Percentiles rank a stretch among this genome's conserved stretches.
Evolutionary conservation across 2,113 vertebrate species (phyloP).

Genomic region (Danionella cerebrum): DNA sequence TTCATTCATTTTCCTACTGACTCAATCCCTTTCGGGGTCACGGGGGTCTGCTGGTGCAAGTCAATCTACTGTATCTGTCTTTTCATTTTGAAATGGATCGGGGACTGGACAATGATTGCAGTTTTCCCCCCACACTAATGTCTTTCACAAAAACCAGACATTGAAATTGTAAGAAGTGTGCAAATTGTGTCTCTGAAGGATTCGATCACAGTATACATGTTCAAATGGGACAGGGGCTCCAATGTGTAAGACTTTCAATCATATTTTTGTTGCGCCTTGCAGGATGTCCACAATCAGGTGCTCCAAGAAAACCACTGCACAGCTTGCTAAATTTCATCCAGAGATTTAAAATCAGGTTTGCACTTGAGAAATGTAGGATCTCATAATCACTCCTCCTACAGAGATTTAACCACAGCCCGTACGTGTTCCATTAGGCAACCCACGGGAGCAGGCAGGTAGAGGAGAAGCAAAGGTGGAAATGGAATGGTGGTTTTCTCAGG

Average conservation of each 20-base stretch:
- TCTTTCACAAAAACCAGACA: too few species aligned
- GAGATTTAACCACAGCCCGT: constrained; percentile 24
- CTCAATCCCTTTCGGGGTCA: too few species aligned
- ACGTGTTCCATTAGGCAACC: constrained; percentile 33
- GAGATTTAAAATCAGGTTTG: neutral
- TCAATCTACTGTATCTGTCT: too few species aligned
- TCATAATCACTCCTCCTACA: neutral
- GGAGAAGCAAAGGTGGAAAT: neutral
- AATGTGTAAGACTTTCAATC: neutral
- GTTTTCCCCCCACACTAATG: too few species aligned
- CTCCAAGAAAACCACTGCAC: neutral
- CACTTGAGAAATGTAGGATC: neutral
- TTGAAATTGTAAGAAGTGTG: neutral
- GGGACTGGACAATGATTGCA: too few species aligned
- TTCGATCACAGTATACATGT: neutral
- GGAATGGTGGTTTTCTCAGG: neutral
- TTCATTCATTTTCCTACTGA: too few species aligned
- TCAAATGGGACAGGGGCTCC: neutral
- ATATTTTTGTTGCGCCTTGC: neutral
- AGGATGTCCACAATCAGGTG: neutral
- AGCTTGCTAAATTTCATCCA: neutral
- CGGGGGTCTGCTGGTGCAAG: too few species aligned
- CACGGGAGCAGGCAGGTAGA: neutral
- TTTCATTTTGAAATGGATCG: too few species aligned
- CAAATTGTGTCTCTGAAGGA: neutral